Evolutionary conservation across 92 coral and sea anemone species (phyloP).

Genomic region (Paramuricea clavata): DNA sequence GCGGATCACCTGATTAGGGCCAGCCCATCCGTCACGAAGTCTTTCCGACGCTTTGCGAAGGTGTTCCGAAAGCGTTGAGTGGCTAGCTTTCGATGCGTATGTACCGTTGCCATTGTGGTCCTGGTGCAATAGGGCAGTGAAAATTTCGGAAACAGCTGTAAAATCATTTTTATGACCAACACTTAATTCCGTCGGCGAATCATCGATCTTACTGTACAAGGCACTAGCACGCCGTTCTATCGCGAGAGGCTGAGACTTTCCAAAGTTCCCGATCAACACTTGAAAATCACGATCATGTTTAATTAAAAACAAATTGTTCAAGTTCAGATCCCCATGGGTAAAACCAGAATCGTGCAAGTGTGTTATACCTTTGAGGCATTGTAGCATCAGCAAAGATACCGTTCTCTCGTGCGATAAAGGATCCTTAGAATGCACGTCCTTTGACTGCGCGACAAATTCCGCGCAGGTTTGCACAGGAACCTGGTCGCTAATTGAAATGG

Average conservation of each 20-base stretch:
- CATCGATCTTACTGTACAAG: background rate
- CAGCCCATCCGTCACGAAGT: slow-evolving; percentile 31
- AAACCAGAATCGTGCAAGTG: slow-evolving; percentile 28
- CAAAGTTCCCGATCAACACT: slow-evolving; percentile 36
- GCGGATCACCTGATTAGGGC: background rate
- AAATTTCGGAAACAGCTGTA: background rate
- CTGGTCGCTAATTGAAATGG: slow-evolving; percentile 44
- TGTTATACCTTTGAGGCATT: slow-evolving; percentile 24
- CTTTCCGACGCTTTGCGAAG: slow-evolving; percentile 28
- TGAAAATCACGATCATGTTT: slow-evolving; percentile 29
- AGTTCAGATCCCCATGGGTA: slow-evolving; percentile 27
- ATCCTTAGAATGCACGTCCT: slow-evolving; percentile 9
- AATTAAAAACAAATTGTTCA: slow-evolving; percentile 25
- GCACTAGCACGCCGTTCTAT: slow-evolving; percentile 16
- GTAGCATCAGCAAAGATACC: slow-evolving; percentile 18
- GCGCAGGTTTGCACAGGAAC: slow-evolving; percentile 32
- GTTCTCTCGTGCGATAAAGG: slow-evolving; percentile 23
- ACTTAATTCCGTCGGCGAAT: background rate
- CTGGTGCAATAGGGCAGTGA: slow-evolving; percentile 33
- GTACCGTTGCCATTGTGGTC: slow-evolving; percentile 30
- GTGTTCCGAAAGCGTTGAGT: background rate
- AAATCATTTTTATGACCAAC: background rate
- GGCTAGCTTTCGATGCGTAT: background rate
- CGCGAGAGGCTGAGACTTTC: slow-evolving; percentile 28
- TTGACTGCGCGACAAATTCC: slow-evolving; percentile 30